These are phyloP conservation scores for Micoletzkya japonica DNA, from an alignment of 2,888 invertebrate species.

Conservation along the genomic window DNA sequence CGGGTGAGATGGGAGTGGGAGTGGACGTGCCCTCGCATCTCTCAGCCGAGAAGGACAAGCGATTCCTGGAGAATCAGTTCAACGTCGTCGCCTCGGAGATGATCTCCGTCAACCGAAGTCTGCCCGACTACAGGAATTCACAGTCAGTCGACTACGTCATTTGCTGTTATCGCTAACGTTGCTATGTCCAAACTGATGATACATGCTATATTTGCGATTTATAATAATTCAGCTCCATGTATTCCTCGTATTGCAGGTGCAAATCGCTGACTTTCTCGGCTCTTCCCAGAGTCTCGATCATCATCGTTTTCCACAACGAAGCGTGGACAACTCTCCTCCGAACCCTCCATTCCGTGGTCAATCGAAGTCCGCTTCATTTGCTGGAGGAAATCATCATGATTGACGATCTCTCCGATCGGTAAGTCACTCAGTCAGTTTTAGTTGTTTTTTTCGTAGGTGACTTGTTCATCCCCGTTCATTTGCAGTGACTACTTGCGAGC, in stretches of 20 bases:
- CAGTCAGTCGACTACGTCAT: conserved; percentile 26
- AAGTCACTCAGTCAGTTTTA: too few species aligned
- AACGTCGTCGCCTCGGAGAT: conserved; percentile 81
- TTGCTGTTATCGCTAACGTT: too few species aligned
- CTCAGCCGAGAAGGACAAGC: conserved; percentile 50
- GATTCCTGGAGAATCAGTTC: conserved; percentile 74
- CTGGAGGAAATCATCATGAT: conserved; percentile 63
- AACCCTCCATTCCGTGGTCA: conserved; percentile 63
- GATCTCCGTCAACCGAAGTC: conserved; percentile 91
- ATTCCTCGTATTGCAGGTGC: neutral
- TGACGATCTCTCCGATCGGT: conserved; percentile 59
- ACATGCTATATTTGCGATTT: too few species aligned
- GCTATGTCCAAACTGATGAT: too few species aligned
- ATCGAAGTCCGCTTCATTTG: conserved; percentile 57
- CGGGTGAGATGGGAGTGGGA: conserved; percentile 58
- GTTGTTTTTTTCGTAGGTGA: too few species aligned
- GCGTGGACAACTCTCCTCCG: conserved; percentile 94
- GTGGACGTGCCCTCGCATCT: conserved; percentile 49
- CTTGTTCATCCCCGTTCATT: too few species aligned
- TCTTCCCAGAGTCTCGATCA: conserved; percentile 85
- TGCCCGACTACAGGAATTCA: conserved; percentile 80
- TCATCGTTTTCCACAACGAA: conserved; percentile 98
- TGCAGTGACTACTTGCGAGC: conserved; percentile 53
- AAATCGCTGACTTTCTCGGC: conserved; percentile 66
- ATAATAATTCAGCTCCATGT: neutral